Conservation (phyloP, 2,113 vertebrate species). For the Pionites leucogaster region DNA sequence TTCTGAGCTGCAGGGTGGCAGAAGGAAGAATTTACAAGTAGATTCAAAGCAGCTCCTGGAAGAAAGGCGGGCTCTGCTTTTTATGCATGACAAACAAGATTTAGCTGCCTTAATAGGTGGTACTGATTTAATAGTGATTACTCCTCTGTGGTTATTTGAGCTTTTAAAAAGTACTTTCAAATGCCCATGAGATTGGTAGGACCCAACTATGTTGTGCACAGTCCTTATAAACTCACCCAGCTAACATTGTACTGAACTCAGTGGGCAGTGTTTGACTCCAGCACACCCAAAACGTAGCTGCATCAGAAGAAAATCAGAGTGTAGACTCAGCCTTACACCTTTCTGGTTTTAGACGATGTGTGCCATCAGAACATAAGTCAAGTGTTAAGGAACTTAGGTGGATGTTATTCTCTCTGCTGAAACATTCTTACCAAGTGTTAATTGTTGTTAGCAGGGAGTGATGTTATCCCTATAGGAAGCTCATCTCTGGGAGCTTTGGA, state of each 20-base stretch:
- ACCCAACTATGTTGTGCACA: background rate
- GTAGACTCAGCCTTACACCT: background rate
- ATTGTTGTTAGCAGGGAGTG: conserved; percentile 27
- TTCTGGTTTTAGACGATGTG: background rate
- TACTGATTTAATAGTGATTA: background rate
- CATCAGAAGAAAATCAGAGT: background rate
- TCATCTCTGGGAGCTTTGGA: conserved; percentile 6
- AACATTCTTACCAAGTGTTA: conserved; percentile 26
- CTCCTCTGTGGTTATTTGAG: background rate
- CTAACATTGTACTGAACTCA: background rate
- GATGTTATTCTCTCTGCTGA: conserved; percentile 3
- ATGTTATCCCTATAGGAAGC: conserved; percentile 34
- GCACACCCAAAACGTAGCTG: background rate
- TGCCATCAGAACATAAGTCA: background rate
- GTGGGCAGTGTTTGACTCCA: background rate
- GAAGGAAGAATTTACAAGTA: conserved; percentile 4
- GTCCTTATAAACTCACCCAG: background rate
- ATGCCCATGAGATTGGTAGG: background rate
- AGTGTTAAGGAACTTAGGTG: background rate
- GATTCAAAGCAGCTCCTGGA: conserved; percentile 10
- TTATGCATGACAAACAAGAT: background rate
- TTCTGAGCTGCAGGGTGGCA: conserved; percentile 32
- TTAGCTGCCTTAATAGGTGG: background rate
- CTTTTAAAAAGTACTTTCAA: background rate
- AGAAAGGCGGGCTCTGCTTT: conserved; percentile 12